Conservation (phyloP, 1,140 invertebrate species). For the Mizuhopecten yessoensis region DNA sequence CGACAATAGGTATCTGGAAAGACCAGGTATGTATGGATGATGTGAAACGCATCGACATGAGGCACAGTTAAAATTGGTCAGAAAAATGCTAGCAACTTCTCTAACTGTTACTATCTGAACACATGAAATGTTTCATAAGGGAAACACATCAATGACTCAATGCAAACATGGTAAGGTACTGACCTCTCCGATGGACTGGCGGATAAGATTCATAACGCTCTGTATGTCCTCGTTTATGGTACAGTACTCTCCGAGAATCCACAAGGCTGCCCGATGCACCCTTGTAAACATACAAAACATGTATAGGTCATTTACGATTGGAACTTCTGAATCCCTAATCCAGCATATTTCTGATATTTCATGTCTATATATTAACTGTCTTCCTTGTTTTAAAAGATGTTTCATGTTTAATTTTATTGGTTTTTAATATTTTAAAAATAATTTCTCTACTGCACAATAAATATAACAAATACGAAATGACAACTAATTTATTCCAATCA, state of each 20-base stretch:
- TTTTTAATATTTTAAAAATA: no score
- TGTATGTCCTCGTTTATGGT: slow-evolving; percentile 90
- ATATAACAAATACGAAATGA: no score
- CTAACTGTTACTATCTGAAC: not conserved
- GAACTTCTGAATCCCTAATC: no score
- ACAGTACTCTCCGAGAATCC: slow-evolving; percentile 99
- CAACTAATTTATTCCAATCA: no score
- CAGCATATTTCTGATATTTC: no score
- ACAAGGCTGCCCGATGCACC: slow-evolving; percentile 97
- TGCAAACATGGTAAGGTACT: slow-evolving; percentile 52
- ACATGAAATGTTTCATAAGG: not conserved
- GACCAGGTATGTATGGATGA: slow-evolving; percentile 47
- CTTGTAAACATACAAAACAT: slow-evolving; percentile 85
- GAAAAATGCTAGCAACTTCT: no score
- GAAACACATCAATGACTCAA: not conserved
- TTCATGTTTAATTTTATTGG: no score
- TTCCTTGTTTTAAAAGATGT: no score
- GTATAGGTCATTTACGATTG: no score
- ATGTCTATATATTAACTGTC: no score
- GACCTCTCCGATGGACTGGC: slow-evolving; percentile 91
- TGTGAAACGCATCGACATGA: no score
- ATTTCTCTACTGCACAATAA: not conserved
- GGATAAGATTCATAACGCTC: slow-evolving; percentile 90
- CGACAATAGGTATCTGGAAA: slow-evolving; percentile 91
- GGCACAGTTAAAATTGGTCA: no score